A percentile compares a stretch with the other conserved stretches of the same genome.
Conservation (phyloP, 2,113 vertebrate species). For the Bos indicus region DNA sequence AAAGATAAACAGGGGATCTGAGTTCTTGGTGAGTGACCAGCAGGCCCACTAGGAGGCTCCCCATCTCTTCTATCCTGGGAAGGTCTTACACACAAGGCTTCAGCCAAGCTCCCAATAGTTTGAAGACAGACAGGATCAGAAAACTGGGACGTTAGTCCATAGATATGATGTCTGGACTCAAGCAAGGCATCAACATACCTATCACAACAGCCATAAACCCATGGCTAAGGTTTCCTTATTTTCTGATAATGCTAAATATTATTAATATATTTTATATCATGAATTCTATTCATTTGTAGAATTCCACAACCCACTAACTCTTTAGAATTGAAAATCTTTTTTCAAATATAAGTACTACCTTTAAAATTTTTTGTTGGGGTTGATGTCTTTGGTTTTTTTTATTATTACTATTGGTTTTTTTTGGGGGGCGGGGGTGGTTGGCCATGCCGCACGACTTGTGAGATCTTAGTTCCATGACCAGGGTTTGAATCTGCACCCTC, state of each 20-base stretch:
- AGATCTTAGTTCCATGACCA: neutral
- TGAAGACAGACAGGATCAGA: neutral
- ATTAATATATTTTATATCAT: neutral
- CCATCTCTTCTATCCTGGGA: neutral
- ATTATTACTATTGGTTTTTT: neutral
- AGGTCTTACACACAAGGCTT: neutral
- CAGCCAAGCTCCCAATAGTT: neutral
- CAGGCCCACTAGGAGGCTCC: neutral
- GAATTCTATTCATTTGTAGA: neutral
- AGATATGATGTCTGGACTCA: neutral
- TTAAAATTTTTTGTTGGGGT: neutral
- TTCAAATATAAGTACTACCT: neutral
- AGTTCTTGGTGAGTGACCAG: neutral
- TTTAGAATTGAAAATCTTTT: neutral
- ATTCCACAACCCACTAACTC: neutral
- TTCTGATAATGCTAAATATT: neutral
- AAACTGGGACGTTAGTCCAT: neutral
- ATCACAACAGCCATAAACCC: neutral
- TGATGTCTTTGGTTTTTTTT: neutral
- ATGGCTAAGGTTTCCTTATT: neutral
- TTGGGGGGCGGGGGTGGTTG: rapidly evolving
- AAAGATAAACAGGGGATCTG: neutral
- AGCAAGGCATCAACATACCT: neutral
- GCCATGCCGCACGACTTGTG: neutral
- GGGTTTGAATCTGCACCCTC: neutral